Percentiles rank a stretch among this genome's conserved stretches.
These are phyloP conservation scores for Dromiciops gliroides DNA, from an alignment of 2,113 vertebrate genomes.

Conservation along the genomic window DNA sequence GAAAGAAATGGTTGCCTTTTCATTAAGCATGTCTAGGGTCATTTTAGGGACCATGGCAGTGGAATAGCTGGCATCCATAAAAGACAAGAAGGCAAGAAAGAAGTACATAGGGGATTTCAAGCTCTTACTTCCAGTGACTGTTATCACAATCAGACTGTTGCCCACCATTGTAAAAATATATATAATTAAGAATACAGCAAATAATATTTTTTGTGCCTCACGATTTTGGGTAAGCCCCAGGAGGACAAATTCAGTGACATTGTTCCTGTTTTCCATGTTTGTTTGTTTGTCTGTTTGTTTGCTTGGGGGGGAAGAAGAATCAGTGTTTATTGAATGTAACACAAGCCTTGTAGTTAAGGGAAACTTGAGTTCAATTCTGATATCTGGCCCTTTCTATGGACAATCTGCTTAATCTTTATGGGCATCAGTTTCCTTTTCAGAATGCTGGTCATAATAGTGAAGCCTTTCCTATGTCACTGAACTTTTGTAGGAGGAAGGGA, in stretches of 20 bases:
- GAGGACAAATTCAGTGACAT: conserved; percentile 69
- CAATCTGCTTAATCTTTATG: neutral
- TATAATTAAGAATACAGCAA: conserved; percentile 34
- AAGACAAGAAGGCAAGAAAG: conserved; percentile 59
- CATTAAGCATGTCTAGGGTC: conserved; percentile 46
- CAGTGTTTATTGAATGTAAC: neutral
- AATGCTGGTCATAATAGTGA: neutral
- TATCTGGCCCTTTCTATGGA: neutral
- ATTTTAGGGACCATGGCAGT: conserved; percentile 39
- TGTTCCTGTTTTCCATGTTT: conserved; percentile 29
- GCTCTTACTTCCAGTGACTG: conserved; percentile 35
- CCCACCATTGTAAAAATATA: conserved; percentile 59
- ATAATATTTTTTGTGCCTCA: conserved; percentile 42
- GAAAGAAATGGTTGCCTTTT: conserved; percentile 36
- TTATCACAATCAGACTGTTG: conserved; percentile 46
- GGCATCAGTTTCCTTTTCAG: neutral
- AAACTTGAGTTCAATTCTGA: neutral
- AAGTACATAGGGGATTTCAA: conserved; percentile 57
- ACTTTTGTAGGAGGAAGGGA: neutral
- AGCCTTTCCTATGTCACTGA: neutral
- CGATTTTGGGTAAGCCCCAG: conserved; percentile 63
- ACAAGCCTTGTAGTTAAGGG: neutral
- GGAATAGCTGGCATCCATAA: conserved; percentile 42
- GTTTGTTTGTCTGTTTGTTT: neutral
- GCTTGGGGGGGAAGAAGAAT: neutral